Conservation (phyloP, 2,113 vertebrate genomes). For the Dipodomys spectabilis region DNA sequence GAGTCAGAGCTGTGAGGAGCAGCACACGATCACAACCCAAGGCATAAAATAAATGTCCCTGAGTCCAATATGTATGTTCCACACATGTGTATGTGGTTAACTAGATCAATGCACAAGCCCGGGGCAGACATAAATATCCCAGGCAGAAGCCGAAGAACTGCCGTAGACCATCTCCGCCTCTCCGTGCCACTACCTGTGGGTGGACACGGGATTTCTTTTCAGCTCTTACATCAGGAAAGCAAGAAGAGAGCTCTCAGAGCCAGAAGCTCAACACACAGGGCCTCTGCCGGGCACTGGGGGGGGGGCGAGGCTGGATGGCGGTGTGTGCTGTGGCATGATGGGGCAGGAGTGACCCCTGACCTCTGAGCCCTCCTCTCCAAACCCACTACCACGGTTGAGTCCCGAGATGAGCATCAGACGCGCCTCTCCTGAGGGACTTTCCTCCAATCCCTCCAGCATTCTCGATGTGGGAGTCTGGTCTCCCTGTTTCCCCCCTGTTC, state of each 20-base stretch:
- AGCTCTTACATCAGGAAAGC: not conserved
- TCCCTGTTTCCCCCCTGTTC: not conserved
- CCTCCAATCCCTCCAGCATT: no score
- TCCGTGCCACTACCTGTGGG: rapidly evolving
- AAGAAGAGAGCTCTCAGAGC: rapidly evolving
- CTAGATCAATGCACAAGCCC: no score
- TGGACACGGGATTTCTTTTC: not conserved
- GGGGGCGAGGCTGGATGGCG: no score
- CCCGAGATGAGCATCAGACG: not conserved
- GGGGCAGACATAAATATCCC: not conserved
- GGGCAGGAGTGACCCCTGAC: no score
- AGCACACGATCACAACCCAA: not conserved
- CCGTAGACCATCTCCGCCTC: rapidly evolving
- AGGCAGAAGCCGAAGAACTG: not conserved
- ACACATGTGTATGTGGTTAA: no score
- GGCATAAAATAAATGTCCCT: not conserved
- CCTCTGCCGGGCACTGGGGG: not conserved
- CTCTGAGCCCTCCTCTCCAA: no score
- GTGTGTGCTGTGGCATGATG: no score
- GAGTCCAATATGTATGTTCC: no score
- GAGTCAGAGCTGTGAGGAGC: no score
- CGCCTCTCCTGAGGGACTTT: not conserved
- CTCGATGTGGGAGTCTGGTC: no score
- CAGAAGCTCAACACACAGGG: not conserved
- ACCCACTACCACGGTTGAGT: not conserved